These are phyloP conservation scores for Melanotaenia trifasciata DNA, from an alignment of 2,797 vertebrate genomes.

Conservation along the genomic window DNA sequence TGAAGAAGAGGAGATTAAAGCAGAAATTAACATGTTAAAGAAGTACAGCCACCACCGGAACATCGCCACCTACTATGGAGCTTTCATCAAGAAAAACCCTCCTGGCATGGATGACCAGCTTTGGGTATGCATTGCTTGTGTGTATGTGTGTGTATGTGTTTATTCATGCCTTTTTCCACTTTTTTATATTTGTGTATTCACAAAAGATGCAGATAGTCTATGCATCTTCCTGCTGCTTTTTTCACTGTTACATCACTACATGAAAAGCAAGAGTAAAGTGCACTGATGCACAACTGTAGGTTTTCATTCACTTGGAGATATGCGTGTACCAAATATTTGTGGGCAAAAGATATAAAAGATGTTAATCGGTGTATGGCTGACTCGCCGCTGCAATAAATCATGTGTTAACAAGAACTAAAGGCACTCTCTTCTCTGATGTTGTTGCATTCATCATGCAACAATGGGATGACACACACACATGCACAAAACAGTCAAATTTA, in stretches of 20 bases:
- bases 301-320: constrained; percentile 28
- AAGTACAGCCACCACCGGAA: constrained; percentile 97
- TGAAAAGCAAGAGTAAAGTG: constrained; percentile 10
- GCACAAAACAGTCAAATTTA: constrained; percentile 22
- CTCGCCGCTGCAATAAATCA: constrained; percentile 61
- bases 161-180: constrained; percentile 13
- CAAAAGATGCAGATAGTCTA: not conserved
- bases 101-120: constrained; percentile 95
- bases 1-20: constrained; percentile 96
- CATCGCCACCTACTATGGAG: constrained; percentile 96
- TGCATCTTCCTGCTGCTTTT: not conserved
- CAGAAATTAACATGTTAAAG: constrained; percentile 98
- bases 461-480: constrained; percentile 28
- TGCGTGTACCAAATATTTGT: constrained; percentile 17
- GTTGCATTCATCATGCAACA: constrained; percentile 58
- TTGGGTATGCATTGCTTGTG: constrained; percentile 81
- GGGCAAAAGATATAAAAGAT: constrained; percentile 20
- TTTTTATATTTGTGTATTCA: constrained; percentile 12
- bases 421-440: constrained; percentile 48
- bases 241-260: not conserved
- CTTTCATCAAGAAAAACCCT: constrained; percentile 96
- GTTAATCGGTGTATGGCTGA: constrained; percentile 36
- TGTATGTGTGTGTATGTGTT: constrained; percentile 34
- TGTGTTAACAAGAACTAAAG: constrained; percentile 54
- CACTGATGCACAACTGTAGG: not conserved